phyloP scores from a whole-genome alignment of 2,113 vertebrate genomes.

The Phalacrocorax brasilianus region DNA sequence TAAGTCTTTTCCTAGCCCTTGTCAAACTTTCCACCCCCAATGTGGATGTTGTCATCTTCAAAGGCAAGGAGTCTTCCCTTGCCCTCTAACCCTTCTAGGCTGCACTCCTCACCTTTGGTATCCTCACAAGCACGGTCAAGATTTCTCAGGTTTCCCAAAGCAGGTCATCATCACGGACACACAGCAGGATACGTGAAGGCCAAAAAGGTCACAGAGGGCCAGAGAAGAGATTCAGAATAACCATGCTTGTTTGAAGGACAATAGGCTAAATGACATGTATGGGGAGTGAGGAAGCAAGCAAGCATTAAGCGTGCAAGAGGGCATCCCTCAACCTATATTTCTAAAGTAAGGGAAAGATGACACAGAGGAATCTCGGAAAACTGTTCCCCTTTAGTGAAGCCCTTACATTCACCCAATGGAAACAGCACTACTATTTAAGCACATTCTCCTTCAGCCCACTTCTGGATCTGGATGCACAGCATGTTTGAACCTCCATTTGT shows the following conservation, averaged over 20 bases:
- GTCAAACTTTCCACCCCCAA: background rate
- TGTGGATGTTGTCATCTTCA: background rate
- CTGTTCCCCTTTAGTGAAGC: background rate
- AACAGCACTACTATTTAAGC: background rate
- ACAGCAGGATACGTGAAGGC: background rate
- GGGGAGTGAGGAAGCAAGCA: background rate
- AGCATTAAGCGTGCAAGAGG: background rate
- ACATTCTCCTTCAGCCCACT: background rate
- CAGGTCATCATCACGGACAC: background rate
- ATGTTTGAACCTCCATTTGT: background rate
- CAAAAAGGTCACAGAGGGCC: background rate
- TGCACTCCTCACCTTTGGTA: background rate
- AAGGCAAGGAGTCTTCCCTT: background rate
- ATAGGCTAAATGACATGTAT: background rate
- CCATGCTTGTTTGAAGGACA: background rate
- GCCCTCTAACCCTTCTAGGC: background rate
- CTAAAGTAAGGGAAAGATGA: background rate
- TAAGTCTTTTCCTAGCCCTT: background rate
- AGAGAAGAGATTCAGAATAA: background rate
- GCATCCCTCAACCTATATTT: background rate
- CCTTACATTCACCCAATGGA: background rate
- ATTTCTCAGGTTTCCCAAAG: background rate
- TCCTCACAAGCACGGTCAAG: background rate
- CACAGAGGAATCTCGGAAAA: background rate
- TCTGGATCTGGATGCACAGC: background rate